phyloP scores from a whole-genome alignment of 2,888 invertebrate genomes.

The Gerosis bhagava region DNA sequence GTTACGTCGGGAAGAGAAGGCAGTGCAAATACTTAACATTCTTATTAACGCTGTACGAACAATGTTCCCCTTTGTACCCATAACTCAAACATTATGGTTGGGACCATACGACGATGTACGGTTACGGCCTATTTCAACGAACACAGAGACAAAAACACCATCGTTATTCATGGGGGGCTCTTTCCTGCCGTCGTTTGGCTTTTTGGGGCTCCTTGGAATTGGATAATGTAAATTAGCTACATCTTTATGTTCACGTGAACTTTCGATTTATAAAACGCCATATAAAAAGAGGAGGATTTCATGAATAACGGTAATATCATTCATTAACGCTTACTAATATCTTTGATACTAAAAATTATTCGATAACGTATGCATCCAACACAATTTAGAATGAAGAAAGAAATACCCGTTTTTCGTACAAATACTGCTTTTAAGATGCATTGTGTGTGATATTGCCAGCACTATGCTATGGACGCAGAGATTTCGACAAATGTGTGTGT shows the following conservation, averaged over 20 bases:
- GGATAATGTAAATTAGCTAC: slow-evolving; percentile 8
- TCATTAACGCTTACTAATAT: too few relatives aligned
- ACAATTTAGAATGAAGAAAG: too few relatives aligned
- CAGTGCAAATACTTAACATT: slow-evolving; percentile 21
- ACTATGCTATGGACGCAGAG: too few relatives aligned
- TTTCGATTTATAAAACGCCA: neutral
- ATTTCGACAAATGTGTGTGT: too few relatives aligned
- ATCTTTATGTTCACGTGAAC: neutral
- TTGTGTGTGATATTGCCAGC: too few relatives aligned
- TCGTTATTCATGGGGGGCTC: slow-evolving; percentile 44
- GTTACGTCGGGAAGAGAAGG: slow-evolving; percentile 5
- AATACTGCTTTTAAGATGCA: too few relatives aligned
- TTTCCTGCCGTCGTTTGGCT: slow-evolving; percentile 32
- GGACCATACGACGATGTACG: slow-evolving; percentile 26
- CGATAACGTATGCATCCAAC: too few relatives aligned
- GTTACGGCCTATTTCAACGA: slow-evolving; percentile 23
- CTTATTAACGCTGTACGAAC: slow-evolving; percentile 22
- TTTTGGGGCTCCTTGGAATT: slow-evolving; percentile 9
- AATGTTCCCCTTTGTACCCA: slow-evolving; percentile 17
- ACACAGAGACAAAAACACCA: slow-evolving; percentile 43
- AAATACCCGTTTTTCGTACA: too few relatives aligned
- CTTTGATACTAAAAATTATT: too few relatives aligned
- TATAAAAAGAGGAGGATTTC: too few relatives aligned
- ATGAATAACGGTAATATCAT: too few relatives aligned
- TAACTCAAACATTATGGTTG: slow-evolving; percentile 28